Conservation (phyloP, 2,113 vertebrate species). For the Carassius auratus region DNA sequence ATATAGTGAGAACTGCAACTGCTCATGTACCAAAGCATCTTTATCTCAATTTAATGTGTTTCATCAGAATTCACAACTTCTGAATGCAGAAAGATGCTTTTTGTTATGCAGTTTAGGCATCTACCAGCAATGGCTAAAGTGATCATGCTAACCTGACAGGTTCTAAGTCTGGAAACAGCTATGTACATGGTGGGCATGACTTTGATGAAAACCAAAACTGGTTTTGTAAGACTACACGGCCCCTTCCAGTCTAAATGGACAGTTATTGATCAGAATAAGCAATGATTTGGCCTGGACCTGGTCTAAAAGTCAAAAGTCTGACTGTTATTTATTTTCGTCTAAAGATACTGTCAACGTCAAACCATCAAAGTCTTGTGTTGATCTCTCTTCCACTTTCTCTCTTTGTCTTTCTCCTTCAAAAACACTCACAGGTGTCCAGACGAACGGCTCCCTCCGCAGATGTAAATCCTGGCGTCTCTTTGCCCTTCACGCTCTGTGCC, state of each 20-base stretch:
- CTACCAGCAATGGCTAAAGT: not conserved
- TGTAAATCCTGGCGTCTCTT: conserved; percentile 38
- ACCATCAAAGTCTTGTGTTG: not conserved
- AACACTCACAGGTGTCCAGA: not conserved
- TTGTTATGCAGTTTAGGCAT: not conserved
- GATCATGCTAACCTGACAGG: not conserved
- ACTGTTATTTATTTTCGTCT: not conserved
- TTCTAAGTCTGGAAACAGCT: not conserved
- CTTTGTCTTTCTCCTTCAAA: conserved; percentile 25
- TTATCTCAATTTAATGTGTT: conserved; percentile 36
- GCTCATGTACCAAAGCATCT: conserved; percentile 49
- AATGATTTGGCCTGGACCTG: not conserved
- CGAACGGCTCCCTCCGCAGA: conserved; percentile 26
- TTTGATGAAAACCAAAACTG: conserved; percentile 4
- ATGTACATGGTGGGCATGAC: not conserved
- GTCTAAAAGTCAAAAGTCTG: conserved; percentile 9
- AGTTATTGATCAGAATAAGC: not conserved
- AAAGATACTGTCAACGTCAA: not conserved
- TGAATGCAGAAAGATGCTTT: not conserved
- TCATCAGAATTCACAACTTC: not conserved
- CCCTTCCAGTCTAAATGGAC: not conserved
- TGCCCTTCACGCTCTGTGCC: conserved; percentile 32
- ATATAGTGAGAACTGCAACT: conserved; percentile 42
- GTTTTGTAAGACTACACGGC: not conserved
- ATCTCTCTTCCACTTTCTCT: not conserved